Evolutionary conservation across 1,140 invertebrate species (phyloP), one percentile per base, ranked within the genome.

Genomic region (Neodiprion pinetum): DNA sequence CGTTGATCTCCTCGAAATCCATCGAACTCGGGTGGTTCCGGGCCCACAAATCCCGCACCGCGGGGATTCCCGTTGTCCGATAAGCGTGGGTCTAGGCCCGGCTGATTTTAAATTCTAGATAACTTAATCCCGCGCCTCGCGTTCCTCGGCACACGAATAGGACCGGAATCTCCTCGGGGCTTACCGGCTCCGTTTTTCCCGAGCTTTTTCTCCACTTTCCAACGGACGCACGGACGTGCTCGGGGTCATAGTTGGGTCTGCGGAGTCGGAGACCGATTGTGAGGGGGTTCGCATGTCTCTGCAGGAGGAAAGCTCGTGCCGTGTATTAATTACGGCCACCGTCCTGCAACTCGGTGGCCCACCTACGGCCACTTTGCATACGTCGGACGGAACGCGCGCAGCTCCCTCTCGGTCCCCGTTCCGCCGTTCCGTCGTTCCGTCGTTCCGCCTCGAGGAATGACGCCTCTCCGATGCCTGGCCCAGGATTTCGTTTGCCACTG

Each of bases 311-410:
- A 80, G 82, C 79, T 82, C 82, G 5, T 40, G 28, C 28, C 79
- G 75, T 40, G 83, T 85, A 85, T 86, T 86, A 85, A 86, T 85
- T 86, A 85, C 84, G 82, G 69, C 76, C 28, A 3, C 28, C 28
- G 28, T 40, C 28, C 5, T 4, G 28, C 1, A 40, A 75, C 77
- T 80, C 82, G 80, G 84, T 80, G 80, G 82, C 83, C 85, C 83
- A 86, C 84, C 85, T 85, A 85, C 84, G 80, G 80, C 84, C 80
- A 79, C 79, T 86, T 85, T 85, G 84, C 85, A 86, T 86, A 86
- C 85, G 85, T 82, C 81, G 79, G 10, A 66, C 14, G 14, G 61
- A 14, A 1, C 7, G 14, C 21, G 14, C 61, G 61, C 14, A 14
- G 61, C 61, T n/a, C 61, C 61, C 28, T 74, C 53, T 78, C 68